phyloP scores from a whole-genome alignment of 2,888 invertebrate species.

The Nomada fabriciana region DNA sequence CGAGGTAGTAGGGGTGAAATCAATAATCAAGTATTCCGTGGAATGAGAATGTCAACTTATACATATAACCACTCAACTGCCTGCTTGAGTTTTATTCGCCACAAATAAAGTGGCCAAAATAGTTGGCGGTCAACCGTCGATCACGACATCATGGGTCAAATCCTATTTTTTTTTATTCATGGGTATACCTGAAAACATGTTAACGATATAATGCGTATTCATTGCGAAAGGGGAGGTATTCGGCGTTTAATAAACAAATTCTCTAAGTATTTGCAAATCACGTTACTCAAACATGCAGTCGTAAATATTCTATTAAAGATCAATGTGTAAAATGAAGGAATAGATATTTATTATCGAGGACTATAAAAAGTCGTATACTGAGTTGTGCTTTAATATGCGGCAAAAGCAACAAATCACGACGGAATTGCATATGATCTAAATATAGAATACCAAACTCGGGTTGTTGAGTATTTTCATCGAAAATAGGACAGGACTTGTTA shows the following conservation, averaged over 20 bases:
- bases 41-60: conserved; percentile 64
- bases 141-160: not conserved
- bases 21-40: conserved; percentile 74
- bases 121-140: conserved; percentile 6
- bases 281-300: not conserved
- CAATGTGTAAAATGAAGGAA: not conserved
- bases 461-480: conserved; percentile 51
- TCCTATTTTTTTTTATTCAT: not conserved
- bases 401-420: not conserved
- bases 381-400: not conserved
- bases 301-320: not conserved
- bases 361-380: not conserved
- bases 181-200: not conserved
- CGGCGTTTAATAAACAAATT: not conserved
- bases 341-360: not conserved
- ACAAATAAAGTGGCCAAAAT: conserved; percentile 20
- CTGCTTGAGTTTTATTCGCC: conserved; percentile 57
- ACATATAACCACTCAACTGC: conserved; percentile 60
- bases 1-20: conserved; percentile 64
- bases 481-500: conserved; percentile 59
- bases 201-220: not conserved
- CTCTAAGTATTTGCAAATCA: not conserved
- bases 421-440: conserved; percentile 39
- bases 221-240: too few species aligned
- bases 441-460: conserved; percentile 52